Evolutionary conservation across 2,113 vertebrate species (phyloP).

Genomic region (Mastomys coucha): DNA sequence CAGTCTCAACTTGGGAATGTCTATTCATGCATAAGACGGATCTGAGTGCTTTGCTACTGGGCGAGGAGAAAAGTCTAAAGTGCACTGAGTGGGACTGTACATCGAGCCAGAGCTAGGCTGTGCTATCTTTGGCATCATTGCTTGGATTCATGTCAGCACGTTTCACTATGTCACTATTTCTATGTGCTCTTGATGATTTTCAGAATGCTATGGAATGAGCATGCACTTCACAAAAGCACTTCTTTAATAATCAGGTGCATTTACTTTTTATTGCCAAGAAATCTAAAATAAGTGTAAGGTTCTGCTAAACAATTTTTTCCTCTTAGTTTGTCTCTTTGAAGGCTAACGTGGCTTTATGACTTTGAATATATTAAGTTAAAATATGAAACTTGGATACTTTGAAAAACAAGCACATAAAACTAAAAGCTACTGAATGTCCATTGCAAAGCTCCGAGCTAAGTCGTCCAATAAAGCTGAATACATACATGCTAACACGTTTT

Average conservation of each 20-base stretch:
- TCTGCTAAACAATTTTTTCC: neutral
- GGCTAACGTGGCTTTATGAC: neutral
- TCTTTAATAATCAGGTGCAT: neutral
- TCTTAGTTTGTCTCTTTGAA: neutral
- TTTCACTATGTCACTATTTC: neutral
- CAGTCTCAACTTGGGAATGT: neutral
- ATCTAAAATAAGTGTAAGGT: neutral
- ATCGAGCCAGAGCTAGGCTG: neutral
- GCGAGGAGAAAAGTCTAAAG: neutral
- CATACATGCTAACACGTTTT: conserved; percentile 1
- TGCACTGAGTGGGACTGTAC: neutral
- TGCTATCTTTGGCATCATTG: neutral
- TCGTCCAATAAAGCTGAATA: neutral
- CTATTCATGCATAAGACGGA: neutral
- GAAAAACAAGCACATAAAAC: neutral
- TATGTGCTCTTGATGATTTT: neutral
- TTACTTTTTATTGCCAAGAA: neutral
- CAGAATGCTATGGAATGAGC: neutral
- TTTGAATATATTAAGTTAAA: neutral
- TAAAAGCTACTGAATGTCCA: neutral
- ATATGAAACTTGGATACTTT: neutral
- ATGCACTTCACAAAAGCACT: neutral
- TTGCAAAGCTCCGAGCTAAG: neutral
- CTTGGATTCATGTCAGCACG: neutral
- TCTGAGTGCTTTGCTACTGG: neutral